These are phyloP conservation scores for Jaculus jaculus DNA, from an alignment of 2,113 vertebrate genomes.

Conservation along the genomic window DNA sequence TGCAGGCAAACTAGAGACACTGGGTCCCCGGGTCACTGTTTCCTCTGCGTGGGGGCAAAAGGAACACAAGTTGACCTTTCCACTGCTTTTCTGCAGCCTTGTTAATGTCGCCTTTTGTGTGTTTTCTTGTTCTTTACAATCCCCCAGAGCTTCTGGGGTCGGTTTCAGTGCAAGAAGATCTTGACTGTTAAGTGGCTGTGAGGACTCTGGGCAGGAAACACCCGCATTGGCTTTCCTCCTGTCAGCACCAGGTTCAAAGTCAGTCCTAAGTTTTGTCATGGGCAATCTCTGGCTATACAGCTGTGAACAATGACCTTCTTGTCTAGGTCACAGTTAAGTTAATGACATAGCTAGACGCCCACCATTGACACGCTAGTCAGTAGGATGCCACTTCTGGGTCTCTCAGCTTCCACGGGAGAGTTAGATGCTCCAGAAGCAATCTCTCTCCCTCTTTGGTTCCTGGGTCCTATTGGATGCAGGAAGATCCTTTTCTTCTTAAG, in stretches of 20 bases:
- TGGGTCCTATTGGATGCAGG: not conserved
- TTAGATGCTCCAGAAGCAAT: not conserved
- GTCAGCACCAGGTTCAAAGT: not conserved
- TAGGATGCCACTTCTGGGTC: not conserved
- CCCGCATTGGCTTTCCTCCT: not conserved
- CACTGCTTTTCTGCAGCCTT: slow-evolving; percentile 48
- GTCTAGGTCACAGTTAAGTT: not conserved
- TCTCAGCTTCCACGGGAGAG: not conserved
- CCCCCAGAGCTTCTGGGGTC: not conserved
- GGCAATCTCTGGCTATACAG: not conserved
- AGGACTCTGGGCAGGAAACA: not conserved
- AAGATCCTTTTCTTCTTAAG: not conserved
- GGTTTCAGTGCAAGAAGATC: not conserved
- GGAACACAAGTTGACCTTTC: slow-evolving; percentile 31
- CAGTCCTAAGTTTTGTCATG: not conserved
- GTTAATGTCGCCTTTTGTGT: slow-evolving; percentile 67
- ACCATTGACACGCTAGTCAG: not conserved
- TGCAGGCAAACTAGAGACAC: slow-evolving; percentile 65
- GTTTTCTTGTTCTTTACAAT: slow-evolving; percentile 41
- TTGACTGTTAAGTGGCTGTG: slow-evolving; percentile 25
- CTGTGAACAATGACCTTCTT: not conserved
- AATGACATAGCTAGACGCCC: not conserved
- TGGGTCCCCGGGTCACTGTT: slow-evolving; percentile 59
- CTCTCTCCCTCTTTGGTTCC: fast-evolving
- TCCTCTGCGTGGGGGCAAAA: slow-evolving; percentile 61